Evolutionary conservation across 2,888 invertebrate species (phyloP), one percentile per base, ranked within the genome.

Genomic region (Pogonocherus hispidulus): DNA sequence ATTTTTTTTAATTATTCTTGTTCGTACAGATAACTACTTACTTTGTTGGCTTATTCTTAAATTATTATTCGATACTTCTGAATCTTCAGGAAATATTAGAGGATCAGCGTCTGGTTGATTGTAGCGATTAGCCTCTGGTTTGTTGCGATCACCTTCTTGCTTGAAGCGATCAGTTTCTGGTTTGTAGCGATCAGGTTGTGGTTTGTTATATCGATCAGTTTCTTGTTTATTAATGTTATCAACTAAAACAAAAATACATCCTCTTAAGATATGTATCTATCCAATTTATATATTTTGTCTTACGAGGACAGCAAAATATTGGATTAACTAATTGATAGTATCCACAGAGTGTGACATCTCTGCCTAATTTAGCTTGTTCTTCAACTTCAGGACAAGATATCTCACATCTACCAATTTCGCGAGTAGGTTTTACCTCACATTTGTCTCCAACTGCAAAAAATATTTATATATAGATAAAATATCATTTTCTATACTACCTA

Each of bases 241-340:
- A 9, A 6, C 57, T 57, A 44, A 44, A 57, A 57, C 11, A 20
- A 41, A 56, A 27, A 22, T n/a, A 46, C 1, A 27, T 44, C 4
- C 5, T 37, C n/a, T n/a, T 4, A 23, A 23, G 27, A 9, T 57
- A 27, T 32, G 2, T 20, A 22, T 4, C 18, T 37, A 35, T 19
- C 35, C 49, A 49, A n/a, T 56, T 54, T 27, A 41, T 37, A 8
- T 27, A 14, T 6, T 56, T 35, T n/a, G 6, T 14, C 60, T 67
- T 76, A 78, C 79, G 76, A 78, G 80, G 79, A 54, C 84, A 84
- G 70, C 84, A 84, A 35, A 84, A 81, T 44, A 84, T 80, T 1
- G 81, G 80, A 16, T 67, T 77, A 8, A 75, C 77, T 32, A 76
- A 70, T 60, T 81, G 73, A 59, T 79, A 73, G 72, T 78, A 79